These are phyloP conservation scores for Labrus mixtus DNA, from an alignment of 2,113 vertebrate genomes.

Conservation along the genomic window DNA sequence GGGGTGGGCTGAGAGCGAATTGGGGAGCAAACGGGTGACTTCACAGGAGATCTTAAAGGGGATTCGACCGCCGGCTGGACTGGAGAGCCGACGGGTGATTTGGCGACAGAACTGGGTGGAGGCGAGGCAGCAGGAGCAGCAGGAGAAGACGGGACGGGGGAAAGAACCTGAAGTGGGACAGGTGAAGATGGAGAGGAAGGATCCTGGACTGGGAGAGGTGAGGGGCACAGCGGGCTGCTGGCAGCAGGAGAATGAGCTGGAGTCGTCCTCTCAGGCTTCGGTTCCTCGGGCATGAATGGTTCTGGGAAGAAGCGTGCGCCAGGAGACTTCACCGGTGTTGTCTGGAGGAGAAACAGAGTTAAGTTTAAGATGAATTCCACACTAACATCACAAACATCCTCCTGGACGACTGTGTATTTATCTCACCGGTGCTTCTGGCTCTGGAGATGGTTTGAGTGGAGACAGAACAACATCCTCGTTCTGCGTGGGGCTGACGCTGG, in stretches of 20 bases:
- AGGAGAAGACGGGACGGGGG: slow-evolving; percentile 33
- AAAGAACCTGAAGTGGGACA: slow-evolving; percentile 38
- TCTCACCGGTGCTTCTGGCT: slow-evolving; percentile 64
- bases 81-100: slow-evolving; percentile 44
- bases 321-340: slow-evolving; percentile 73
- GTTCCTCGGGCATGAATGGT: slow-evolving; percentile 76
- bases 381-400: neutral
- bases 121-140: slow-evolving; percentile 50
- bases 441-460: slow-evolving; percentile 52
- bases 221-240: slow-evolving; percentile 58
- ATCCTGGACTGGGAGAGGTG: slow-evolving; percentile 35
- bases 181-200: slow-evolving; percentile 52
- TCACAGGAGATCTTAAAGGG: slow-evolving; percentile 28
- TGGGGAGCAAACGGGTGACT: slow-evolving; percentile 69
- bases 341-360: slow-evolving; percentile 48
- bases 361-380: neutral
- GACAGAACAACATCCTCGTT: slow-evolving; percentile 70
- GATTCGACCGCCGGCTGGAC: slow-evolving; percentile 25
- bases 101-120: slow-evolving; percentile 7
- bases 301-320: slow-evolving; percentile 83
- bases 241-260: slow-evolving; percentile 49
- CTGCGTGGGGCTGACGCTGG: slow-evolving; percentile 51
- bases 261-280: slow-evolving; percentile 55
- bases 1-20: slow-evolving; percentile 88
- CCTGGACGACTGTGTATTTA: neutral